Conservation (phyloP, 2,888 invertebrate genomes). For the Fabriciana adippe region DNA sequence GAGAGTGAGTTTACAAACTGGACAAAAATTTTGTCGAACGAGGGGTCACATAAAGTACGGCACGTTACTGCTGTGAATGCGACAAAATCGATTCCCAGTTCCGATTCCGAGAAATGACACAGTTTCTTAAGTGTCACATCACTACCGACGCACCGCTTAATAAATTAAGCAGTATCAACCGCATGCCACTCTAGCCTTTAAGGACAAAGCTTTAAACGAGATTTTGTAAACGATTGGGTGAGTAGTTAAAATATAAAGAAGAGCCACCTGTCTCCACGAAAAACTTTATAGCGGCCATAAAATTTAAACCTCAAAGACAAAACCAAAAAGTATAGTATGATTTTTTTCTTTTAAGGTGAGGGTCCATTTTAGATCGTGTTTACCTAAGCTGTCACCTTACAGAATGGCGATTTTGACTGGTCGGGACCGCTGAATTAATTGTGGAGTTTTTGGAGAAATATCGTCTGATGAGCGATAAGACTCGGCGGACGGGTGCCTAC, state of each 20-base stretch:
- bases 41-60: constrained; percentile 69
- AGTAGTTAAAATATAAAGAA: constrained; percentile 78
- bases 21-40: constrained; percentile 50
- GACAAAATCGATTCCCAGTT: constrained; percentile 79
- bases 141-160: constrained; percentile 79
- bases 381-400: constrained; percentile 81
- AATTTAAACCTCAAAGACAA: constrained; percentile 78
- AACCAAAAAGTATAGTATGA: constrained; percentile 70
- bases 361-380: constrained; percentile 78
- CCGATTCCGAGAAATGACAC: constrained; percentile 81
- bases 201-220: constrained; percentile 59
- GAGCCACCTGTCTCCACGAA: constrained; percentile 82
- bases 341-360: constrained; percentile 72
- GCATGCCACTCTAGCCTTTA: constrained; percentile 74
- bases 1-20: constrained; percentile 64
- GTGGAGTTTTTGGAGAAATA: constrained; percentile 73
- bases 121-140: constrained; percentile 81
- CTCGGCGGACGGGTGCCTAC: constrained; percentile 59
- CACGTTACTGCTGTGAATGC: constrained; percentile 77
- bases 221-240: constrained; percentile 56
- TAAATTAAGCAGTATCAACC: constrained; percentile 72
- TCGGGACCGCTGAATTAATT: constrained; percentile 75
- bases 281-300: constrained; percentile 80
- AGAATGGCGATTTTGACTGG: constrained; percentile 80
- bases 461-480: constrained; percentile 74